phyloP scores from a whole-genome alignment of 2,888 invertebrate species.

The Harpagoxenus sublaevis region DNA sequence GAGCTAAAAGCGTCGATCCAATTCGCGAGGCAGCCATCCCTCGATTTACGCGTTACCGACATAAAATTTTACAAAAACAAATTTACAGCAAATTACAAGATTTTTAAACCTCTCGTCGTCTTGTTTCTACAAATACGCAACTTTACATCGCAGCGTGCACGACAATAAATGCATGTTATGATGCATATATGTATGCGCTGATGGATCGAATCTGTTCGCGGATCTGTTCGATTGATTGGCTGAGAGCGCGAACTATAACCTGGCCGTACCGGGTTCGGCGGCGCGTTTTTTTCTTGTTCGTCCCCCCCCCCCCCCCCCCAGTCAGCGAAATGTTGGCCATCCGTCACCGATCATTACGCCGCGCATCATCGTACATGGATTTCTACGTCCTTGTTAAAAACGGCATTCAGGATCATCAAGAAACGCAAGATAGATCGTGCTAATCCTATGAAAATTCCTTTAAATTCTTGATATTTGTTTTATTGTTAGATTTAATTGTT shows the following conservation, averaged over 20 bases:
- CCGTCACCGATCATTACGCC: slow-evolving; percentile 78
- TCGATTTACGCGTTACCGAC: slow-evolving; percentile 22
- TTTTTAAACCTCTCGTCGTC: background rate
- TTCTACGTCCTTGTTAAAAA: slow-evolving; percentile 20
- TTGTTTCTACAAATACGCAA: background rate
- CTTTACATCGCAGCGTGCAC: slow-evolving; percentile 18
- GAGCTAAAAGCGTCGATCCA: slow-evolving; percentile 57
- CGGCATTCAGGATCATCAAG: background rate
- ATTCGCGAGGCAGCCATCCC: slow-evolving; percentile 46
- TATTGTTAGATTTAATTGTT: background rate
- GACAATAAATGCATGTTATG: slow-evolving; percentile 66
- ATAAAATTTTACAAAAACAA: background rate
- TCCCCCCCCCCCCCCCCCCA: too few species aligned
- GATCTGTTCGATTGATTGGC: slow-evolving; percentile 55
- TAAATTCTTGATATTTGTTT: background rate
- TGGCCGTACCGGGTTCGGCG: slow-evolving; percentile 37
- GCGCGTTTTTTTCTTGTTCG: slow-evolving; percentile 43
- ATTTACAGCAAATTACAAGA: background rate
- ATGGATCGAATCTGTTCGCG: slow-evolving; percentile 60
- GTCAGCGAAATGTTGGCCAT: slow-evolving; percentile 66
- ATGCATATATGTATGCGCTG: slow-evolving; percentile 57
- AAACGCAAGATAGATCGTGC: background rate
- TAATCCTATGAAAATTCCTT: background rate
- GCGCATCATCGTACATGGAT: slow-evolving; percentile 50
- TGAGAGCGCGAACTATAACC: slow-evolving; percentile 52